phyloP scores from a whole-genome alignment of 2,888 invertebrate genomes.

The Drosophila subsilvestris region DNA sequence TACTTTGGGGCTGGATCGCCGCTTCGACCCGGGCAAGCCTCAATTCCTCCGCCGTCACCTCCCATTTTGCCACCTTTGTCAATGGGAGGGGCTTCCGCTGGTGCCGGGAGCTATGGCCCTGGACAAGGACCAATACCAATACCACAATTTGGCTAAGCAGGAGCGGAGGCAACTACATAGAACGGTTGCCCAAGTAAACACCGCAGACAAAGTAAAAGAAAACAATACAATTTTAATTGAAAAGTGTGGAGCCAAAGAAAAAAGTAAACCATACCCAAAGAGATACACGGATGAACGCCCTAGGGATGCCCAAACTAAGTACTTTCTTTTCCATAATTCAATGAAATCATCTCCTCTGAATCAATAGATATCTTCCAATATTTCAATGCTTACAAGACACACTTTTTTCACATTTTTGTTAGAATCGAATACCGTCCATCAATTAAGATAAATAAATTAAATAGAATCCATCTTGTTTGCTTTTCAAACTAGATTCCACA shows the following conservation, averaged over 20 bases:
- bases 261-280: conserved; percentile 31
- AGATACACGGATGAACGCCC: conserved; percentile 29
- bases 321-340: background rate
- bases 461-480: conserved; percentile 32
- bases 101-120: conserved; percentile 52
- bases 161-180: conserved; percentile 29
- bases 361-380: background rate
- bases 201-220: conserved; percentile 82
- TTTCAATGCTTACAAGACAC: too few relatives aligned
- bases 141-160: conserved; percentile 31
- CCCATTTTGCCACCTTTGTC: conserved; percentile 24
- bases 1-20: conserved; percentile 36
- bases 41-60: conserved; percentile 29
- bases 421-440: background rate
- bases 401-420: background rate
- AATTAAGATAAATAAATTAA: conserved; percentile 30
- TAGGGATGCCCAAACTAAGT: background rate
- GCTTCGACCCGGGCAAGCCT: conserved; percentile 10
- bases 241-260: conserved; percentile 66
- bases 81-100: conserved; percentile 36
- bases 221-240: conserved; percentile 85
- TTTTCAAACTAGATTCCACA: conserved; percentile 29
- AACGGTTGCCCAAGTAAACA: conserved; percentile 82
- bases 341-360: background rate
- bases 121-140: conserved; percentile 25